Evolutionary conservation across 2,113 vertebrate species (phyloP).

Genomic region (Carassius carassius): DNA sequence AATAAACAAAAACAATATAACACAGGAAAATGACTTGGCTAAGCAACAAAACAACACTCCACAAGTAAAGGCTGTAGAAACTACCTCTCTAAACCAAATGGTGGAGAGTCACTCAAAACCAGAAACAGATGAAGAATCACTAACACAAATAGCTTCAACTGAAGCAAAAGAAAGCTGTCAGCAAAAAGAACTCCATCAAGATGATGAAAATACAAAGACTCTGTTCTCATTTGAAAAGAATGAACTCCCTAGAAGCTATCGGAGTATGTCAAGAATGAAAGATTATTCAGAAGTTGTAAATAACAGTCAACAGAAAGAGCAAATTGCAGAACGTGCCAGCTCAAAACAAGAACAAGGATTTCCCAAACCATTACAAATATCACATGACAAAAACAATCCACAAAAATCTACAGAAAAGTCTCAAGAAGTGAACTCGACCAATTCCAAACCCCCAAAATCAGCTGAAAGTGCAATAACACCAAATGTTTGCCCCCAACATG

Average conservation of each 20-base stretch:
- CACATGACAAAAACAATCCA: constrained; percentile 16
- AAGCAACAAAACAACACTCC: constrained; percentile 8
- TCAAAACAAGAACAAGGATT: not conserved
- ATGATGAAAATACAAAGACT: not conserved
- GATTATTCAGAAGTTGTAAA: not conserved
- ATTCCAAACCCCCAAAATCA: not conserved
- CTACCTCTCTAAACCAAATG: constrained; percentile 20
- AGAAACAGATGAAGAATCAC: not conserved
- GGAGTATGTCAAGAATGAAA: not conserved
- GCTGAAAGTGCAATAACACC: not conserved
- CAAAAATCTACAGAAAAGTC: not conserved
- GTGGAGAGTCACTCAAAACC: not conserved
- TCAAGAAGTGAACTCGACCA: not conserved
- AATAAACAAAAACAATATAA: not conserved
- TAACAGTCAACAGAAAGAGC: not conserved
- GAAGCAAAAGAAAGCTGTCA: not conserved
- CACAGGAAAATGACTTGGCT: not conserved
- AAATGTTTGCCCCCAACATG: not conserved
- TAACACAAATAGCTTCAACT: not conserved
- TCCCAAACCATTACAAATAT: not conserved
- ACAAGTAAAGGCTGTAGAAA: constrained; percentile 2
- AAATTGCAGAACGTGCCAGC: not conserved
- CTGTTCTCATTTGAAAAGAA: constrained; percentile 3
- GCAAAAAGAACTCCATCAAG: constrained; percentile 22
- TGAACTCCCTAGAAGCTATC: constrained; percentile 7